Base-by-base conservation (phyloP, 2,888 invertebrate species). In the Drepanosiphum platanoidis region DNA sequence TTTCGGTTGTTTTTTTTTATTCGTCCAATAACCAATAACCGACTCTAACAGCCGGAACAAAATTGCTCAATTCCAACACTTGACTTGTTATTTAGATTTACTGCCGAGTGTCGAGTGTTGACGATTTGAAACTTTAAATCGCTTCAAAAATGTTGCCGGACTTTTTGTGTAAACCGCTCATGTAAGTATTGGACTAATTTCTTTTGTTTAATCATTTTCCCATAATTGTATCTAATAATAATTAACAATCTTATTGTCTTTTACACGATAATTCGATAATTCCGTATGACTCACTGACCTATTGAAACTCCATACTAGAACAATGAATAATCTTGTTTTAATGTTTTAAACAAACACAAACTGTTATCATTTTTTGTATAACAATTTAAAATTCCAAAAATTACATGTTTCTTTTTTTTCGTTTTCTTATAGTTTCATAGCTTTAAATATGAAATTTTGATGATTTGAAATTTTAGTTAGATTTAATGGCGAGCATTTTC, bases 61-160 rank as follows among this genome's bases (percentile, higher is more conserved):
- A 8, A 9, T 1, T 1, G 11, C 8, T 8, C 42, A 13, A 3
- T 42, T 8, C 42, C 18, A 22, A 22, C 18, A 7, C 52, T 22
- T 46, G 4, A 52, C 7, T 22, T 22, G 22, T 0, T 22, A 22
- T 22, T 52, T 18, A n/a, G 52, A 52, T 1, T 52, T 52, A 22
- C 18, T 52, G n/a, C n/a, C 1, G n/a, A 15, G 27, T 30, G 8
- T 46, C 13, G 3, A 1, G 27, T 27, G 22, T 64, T 27, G 64
- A 13, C 30, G 27, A 13, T 27, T n/a, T 64, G 3, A n/a, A n/a
- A n/a, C n/a, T n/a, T n/a, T n/a, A n/a, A n/a, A 11, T 27, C 9
- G 1, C 61, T 15, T 13, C 18, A 66, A 66, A n/a, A 30, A 84
- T 84, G 84, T 52, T 84, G n/a, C 84, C 84, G 3, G 84, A 84